Base-by-base conservation (phyloP, 2,888 invertebrate genomes). In the Lagria hirta region DNA sequence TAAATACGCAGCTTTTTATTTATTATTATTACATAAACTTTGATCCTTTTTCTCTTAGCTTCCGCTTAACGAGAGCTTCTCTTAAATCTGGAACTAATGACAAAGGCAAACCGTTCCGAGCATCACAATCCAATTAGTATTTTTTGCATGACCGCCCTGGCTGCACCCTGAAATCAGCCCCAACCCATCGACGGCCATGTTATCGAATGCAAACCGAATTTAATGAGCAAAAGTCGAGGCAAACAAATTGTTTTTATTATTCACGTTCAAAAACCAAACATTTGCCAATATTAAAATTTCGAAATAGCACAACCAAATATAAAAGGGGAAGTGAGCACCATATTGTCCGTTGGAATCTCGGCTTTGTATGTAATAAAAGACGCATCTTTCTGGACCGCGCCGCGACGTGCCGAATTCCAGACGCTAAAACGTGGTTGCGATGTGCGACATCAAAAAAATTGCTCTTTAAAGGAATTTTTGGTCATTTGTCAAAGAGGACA, bases 261-360 rank as follows among this genome's bases (percentile, higher is more conserved):
- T 26, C 22, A 5, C 15, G 27, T 27, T 17, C 24, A 15, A 20
- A 14, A 15, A n/a, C n/a, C 11, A 20, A 40, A 26, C 21, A 41
- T 33, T 15, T 33, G 26, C 20, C n/a, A 13, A 41, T 41, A 41
- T 41, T 41, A 41, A 41, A 41, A 41, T 21, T 33, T 21, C 14
- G 13, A 29, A 15, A 14, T 13, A 16, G 15, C 34, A 16, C n/a
- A n/a, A n/a, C n/a, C n/a, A n/a, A n/a, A n/a, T n/a, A n/a, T n/a
- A n/a, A n/a, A n/a, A n/a, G n/a, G n/a, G n/a, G 17, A 33, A 33
- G 14, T 27, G 33, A 33, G 26, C 33, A 30, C 20, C 33, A 33
- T 33, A 41, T 41, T 41, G 33, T 33, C 33, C 33, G 26, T 40
- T 14, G 41, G 41, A 41, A 41, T 41, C 41, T 41, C 41, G 40